Conservation (phyloP, 2,113 vertebrate species). For the Tautogolabrus adspersus region DNA sequence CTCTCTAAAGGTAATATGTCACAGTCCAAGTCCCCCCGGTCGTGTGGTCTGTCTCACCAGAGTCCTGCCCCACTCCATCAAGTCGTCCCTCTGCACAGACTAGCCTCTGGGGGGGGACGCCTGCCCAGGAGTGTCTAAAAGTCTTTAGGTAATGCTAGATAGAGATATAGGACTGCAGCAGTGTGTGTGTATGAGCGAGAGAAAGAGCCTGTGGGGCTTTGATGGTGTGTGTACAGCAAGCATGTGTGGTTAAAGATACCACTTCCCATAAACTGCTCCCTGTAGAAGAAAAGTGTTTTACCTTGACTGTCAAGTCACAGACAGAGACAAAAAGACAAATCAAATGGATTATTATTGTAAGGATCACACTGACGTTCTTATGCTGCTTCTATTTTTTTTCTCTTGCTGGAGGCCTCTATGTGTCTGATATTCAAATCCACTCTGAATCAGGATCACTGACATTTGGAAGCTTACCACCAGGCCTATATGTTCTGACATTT, state of each 20-base stretch:
- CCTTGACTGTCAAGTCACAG: slow-evolving; percentile 35
- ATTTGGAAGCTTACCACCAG: slow-evolving; percentile 11
- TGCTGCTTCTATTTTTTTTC: slow-evolving; percentile 12
- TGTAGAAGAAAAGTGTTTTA: slow-evolving; percentile 26
- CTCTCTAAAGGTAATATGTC: slow-evolving; percentile 80
- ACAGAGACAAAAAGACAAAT: slow-evolving; percentile 33
- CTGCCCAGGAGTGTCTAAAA: slow-evolving; percentile 58
- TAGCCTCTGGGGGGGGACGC: slow-evolving; percentile 49
- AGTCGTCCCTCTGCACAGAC: slow-evolving; percentile 63
- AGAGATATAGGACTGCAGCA: slow-evolving; percentile 53
- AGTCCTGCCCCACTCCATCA: slow-evolving; percentile 80
- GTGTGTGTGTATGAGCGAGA: slow-evolving; percentile 11
- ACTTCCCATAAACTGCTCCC: slow-evolving; percentile 25
- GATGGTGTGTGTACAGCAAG: slow-evolving; percentile 34
- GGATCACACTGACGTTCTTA: slow-evolving; percentile 20
- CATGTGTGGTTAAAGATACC: slow-evolving; percentile 38
- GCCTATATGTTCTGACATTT: slow-evolving; percentile 24
- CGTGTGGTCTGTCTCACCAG: slow-evolving; percentile 65
- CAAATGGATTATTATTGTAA: slow-evolving; percentile 42
- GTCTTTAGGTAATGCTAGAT: slow-evolving; percentile 71
- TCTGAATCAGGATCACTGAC: too few species aligned
- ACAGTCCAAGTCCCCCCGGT: slow-evolving; percentile 75
- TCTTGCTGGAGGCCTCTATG: background rate
- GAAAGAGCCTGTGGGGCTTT: slow-evolving; percentile 14
- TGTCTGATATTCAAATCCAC: slow-evolving; percentile 7